phyloP scores from a whole-genome alignment of 2,113 vertebrate genomes.

The Toxotes jaculatrix region DNA sequence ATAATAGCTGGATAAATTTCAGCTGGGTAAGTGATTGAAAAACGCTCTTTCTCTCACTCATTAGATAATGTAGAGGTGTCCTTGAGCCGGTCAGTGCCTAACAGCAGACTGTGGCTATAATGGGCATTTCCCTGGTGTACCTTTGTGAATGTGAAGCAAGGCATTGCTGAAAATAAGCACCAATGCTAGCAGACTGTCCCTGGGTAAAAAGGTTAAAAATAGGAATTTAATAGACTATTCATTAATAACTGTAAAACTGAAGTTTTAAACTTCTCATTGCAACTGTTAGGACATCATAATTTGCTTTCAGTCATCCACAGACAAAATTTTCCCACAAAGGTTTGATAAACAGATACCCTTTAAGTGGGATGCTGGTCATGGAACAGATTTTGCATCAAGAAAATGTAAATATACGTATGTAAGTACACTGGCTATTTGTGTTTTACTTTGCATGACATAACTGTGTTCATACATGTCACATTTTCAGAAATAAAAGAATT shows the following conservation, averaged over 20 bases:
- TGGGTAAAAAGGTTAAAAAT: slow-evolving; percentile 1
- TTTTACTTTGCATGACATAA: neutral
- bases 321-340: neutral
- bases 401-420: neutral
- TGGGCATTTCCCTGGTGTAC: slow-evolving; percentile 43
- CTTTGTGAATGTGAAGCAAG: slow-evolving; percentile 58
- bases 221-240: neutral
- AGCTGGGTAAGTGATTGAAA: slow-evolving; percentile 45
- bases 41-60: slow-evolving; percentile 48
- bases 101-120: slow-evolving; percentile 48
- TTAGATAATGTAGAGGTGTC: slow-evolving; percentile 54
- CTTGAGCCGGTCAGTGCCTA: slow-evolving; percentile 43
- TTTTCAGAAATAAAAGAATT: neutral
- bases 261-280: neutral
- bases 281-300: neutral
- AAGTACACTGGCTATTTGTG: neutral
- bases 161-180: slow-evolving; percentile 50
- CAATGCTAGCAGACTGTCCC: slow-evolving; percentile 15
- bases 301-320: neutral
- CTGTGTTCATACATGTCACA: neutral
- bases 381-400: neutral
- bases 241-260: neutral
- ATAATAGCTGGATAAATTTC: slow-evolving; percentile 44
- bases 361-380: neutral
- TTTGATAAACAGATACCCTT: neutral